Percentiles rank a stretch among this genome's conserved stretches.
These are phyloP conservation scores for Genyomyrus donnyi DNA, from an alignment of 2,113 vertebrate genomes.

Conservation along the genomic window DNA sequence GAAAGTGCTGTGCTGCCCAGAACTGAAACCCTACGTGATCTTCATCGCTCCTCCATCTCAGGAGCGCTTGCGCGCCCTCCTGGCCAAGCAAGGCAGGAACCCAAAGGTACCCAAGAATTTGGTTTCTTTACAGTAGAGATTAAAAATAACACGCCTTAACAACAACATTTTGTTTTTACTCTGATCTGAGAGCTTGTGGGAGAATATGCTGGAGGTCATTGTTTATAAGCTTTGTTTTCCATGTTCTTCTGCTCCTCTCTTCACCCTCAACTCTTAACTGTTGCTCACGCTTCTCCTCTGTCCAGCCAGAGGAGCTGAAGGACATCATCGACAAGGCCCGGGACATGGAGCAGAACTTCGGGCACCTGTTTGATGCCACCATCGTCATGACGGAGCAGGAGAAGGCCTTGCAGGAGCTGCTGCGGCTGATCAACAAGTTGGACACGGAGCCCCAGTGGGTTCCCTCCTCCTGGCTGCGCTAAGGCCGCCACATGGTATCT, in stretches of 20 bases:
- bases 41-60: constrained; percentile 91
- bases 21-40: constrained; percentile 92
- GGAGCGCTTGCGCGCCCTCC: constrained; percentile 81
- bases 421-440: constrained; percentile 81
- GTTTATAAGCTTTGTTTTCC: background rate
- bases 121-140: background rate
- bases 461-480: constrained; percentile 84
- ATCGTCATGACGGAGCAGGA: constrained; percentile 83
- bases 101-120: constrained; percentile 68
- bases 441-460: constrained; percentile 98
- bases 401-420: constrained; percentile 79
- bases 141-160: background rate
- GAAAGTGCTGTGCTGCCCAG: constrained; percentile 79
- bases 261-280: background rate
- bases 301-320: constrained; percentile 84
- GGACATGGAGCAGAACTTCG: constrained; percentile 89
- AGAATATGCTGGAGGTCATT: background rate
- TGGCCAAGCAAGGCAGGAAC: constrained; percentile 84
- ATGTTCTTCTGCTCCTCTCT: background rate
- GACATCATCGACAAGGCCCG: constrained; percentile 87
- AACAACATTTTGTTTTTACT: background rate
- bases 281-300: background rate
- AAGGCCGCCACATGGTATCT: background rate
- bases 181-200: background rate
- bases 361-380: constrained; percentile 84